Evolutionary conservation across 2,888 invertebrate genomes (phyloP).

Genomic region (Actias luna): DNA sequence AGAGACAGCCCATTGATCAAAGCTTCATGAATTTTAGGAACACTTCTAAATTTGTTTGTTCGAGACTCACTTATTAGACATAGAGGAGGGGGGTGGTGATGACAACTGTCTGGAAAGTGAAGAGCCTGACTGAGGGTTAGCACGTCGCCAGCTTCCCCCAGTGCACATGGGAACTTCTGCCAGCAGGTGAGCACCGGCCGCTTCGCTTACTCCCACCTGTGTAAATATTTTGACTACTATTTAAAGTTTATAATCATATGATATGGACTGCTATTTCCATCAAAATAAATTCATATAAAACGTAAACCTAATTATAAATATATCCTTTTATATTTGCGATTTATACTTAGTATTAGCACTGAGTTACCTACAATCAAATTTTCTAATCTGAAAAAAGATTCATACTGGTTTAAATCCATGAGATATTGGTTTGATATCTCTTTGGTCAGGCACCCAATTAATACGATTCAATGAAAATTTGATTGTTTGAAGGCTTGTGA

Average conservation of each 20-base stretch:
- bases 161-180: conserved; percentile 65
- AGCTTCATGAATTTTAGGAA: neutral
- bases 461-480: neutral
- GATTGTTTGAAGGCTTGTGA: neutral
- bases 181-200: conserved; percentile 66
- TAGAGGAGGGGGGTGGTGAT: conserved; percentile 64
- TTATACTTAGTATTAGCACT: neutral
- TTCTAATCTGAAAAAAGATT: neutral
- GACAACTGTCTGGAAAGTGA: conserved; percentile 63
- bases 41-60: too few relatives aligned
- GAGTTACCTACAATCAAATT: neutral
- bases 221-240: neutral
- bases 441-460: neutral
- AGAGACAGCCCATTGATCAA: neutral
- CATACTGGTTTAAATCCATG: neutral
- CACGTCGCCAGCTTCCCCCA: conserved; percentile 67
- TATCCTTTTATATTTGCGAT: neutral
- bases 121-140: conserved; percentile 41
- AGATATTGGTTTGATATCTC: neutral
- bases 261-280: neutral
- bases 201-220: conserved; percentile 64
- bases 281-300: neutral
- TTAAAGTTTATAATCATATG: neutral
- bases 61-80: conserved; percentile 44
- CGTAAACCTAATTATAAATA: neutral